Percentiles rank a stretch among this genome's conserved stretches.
These are phyloP conservation scores for Trididemnum miniatum DNA, from an alignment of 23 tunicate genomes.

Conservation along the genomic window DNA sequence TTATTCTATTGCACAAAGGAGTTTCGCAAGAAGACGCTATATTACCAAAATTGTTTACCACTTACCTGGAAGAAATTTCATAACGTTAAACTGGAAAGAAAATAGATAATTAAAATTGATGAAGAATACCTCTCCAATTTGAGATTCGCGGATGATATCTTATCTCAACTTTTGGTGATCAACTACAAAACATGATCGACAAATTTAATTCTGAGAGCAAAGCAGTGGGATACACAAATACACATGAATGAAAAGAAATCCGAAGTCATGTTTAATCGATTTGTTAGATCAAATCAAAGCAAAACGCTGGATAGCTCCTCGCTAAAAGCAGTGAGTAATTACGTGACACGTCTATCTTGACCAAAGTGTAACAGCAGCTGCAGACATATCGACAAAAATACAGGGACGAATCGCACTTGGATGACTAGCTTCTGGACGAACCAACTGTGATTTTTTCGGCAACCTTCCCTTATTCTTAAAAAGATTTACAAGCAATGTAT, in stretches of 20 bases:
- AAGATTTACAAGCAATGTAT: too few relatives aligned
- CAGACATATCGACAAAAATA: conserved; percentile 25
- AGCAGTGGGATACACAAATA: background rate
- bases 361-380: conserved; percentile 11
- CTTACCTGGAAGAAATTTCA: background rate
- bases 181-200: conserved; percentile 8
- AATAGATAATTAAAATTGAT: background rate
- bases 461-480: background rate
- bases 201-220: background rate
- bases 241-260: background rate
- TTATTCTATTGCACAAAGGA: conserved; percentile 3
- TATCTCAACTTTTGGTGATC: background rate
- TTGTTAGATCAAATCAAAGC: background rate
- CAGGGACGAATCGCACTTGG: conserved; percentile 25
- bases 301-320: background rate
- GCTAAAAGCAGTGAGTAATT: background rate
- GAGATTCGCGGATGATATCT: conserved; percentile 4
- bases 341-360: conserved; percentile 8
- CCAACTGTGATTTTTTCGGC: background rate
- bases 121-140: background rate
- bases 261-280: background rate
- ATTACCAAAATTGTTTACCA: background rate
- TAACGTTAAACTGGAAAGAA: background rate
- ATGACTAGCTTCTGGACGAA: background rate
- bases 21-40: background rate